These are phyloP conservation scores for Rhagonycha fulva DNA, from an alignment of 2,888 invertebrate genomes.

Conservation along the genomic window DNA sequence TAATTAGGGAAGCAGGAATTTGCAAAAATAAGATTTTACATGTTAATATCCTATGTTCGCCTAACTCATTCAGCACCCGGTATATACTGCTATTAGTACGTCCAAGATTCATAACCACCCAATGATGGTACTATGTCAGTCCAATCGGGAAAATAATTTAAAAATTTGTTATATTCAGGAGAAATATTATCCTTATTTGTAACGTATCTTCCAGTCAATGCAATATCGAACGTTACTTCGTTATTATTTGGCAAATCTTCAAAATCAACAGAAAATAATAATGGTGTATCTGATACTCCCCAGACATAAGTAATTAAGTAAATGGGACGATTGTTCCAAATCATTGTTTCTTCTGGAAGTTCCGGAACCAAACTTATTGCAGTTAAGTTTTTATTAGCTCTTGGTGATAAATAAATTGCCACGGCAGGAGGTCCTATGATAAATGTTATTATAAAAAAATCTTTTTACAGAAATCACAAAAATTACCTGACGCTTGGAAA, in stretches of 20 bases:
- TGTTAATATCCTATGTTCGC: too few species aligned
- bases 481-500: slow-evolving; percentile 57
- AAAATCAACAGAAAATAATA: slow-evolving; percentile 45
- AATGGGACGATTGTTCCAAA: slow-evolving; percentile 41
- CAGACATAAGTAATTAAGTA: slow-evolving; percentile 44
- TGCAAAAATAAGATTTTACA: too few species aligned
- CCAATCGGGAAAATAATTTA: slow-evolving; percentile 37
- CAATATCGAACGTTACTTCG: slow-evolving; percentile 49
- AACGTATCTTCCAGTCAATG: slow-evolving; percentile 55
- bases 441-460: slow-evolving; percentile 23
- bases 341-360: slow-evolving; percentile 24
- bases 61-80: too few species aligned
- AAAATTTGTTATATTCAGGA: slow-evolving; percentile 52
- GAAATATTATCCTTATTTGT: slow-evolving; percentile 56
- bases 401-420: slow-evolving; percentile 64
- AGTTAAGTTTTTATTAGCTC: slow-evolving; percentile 56
- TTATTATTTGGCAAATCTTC: slow-evolving; percentile 38
- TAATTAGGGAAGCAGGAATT: too few species aligned
- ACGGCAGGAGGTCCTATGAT: slow-evolving; percentile 67
- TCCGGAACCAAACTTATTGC: slow-evolving; percentile 60
- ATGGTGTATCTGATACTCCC: slow-evolving; percentile 40
- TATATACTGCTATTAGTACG: slow-evolving; percentile 2
- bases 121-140: slow-evolving; percentile 6
- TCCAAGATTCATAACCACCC: slow-evolving; percentile 19
- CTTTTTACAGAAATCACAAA: not conserved